phyloP scores from a whole-genome alignment of 2,888 invertebrate species.

The Uloborus plumipes region DNA sequence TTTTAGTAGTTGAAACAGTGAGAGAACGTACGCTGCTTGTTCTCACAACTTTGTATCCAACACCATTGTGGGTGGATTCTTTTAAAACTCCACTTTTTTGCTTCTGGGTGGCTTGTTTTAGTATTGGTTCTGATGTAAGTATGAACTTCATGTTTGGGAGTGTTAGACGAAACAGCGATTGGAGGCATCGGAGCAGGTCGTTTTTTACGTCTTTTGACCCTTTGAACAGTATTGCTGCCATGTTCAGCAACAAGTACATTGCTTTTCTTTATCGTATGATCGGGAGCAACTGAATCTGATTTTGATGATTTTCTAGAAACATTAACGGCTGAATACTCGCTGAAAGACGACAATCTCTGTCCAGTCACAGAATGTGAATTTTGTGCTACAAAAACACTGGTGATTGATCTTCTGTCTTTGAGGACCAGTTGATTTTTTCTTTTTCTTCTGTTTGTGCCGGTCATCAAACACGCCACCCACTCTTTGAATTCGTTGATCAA shows the following conservation, averaged over 20 bases:
- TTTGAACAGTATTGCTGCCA: not conserved
- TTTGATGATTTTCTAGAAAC: not conserved
- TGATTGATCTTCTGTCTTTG: slow-evolving; percentile 44
- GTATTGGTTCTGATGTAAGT: no score
- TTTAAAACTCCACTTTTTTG: not conserved
- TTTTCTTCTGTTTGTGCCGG: slow-evolving; percentile 38
- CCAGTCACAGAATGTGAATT: slow-evolving; percentile 45
- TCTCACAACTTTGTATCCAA: slow-evolving; percentile 16
- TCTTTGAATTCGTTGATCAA: slow-evolving; percentile 44
- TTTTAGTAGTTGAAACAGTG: slow-evolving; percentile 7
- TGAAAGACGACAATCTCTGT: slow-evolving; percentile 45
- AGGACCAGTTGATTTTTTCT: slow-evolving; percentile 22
- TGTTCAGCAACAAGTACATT: no score
- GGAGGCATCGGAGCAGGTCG: slow-evolving; percentile 56
- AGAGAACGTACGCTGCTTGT: slow-evolving; percentile 12
- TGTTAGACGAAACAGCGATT: not conserved
- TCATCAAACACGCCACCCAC: slow-evolving; percentile 46
- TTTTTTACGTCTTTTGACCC: slow-evolving; percentile 35
- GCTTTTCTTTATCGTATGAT: no score
- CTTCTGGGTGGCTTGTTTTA: not conserved
- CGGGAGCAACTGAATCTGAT: no score
- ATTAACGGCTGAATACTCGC: slow-evolving; percentile 46
- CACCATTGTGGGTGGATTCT: not conserved
- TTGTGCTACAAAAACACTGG: slow-evolving; percentile 42
- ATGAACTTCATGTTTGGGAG: no score